Percentiles rank a stretch among this genome's conserved stretches.
Conservation (phyloP, 2,888 invertebrate species). For the Actias luna region DNA sequence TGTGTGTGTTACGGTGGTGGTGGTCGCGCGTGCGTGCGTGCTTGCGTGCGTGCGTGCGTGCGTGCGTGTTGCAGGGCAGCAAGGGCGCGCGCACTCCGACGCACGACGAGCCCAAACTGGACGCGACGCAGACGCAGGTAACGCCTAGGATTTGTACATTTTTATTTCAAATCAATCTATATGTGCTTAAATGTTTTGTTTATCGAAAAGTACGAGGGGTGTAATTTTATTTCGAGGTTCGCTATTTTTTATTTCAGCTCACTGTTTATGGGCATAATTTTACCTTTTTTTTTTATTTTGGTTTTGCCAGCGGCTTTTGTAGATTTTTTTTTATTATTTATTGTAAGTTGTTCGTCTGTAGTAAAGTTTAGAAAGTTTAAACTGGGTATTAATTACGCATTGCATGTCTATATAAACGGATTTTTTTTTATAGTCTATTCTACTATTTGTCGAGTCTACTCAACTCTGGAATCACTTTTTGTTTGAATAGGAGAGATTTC, state of each 20-base stretch:
- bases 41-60: constrained; percentile 44
- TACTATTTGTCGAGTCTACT: not conserved
- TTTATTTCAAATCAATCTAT: not conserved
- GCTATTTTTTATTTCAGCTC: too few relatives aligned
- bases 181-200: not conserved
- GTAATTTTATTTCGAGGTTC: too few relatives aligned
- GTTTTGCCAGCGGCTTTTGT: not conserved
- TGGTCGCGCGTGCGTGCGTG: constrained; percentile 40
- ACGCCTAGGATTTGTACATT: constrained; percentile 13
- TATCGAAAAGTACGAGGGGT: not conserved
- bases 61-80: constrained; percentile 74
- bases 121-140: constrained; percentile 50
- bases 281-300: not conserved
- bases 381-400: not conserved
- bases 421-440: not conserved
- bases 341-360: too few relatives aligned
- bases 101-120: constrained; percentile 59
- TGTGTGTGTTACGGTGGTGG: constrained; percentile 61
- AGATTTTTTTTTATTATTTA: not conserved
- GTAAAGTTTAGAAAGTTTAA: too few relatives aligned
- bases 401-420: not conserved
- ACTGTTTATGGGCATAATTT: not conserved
- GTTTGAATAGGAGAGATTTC: too few relatives aligned
- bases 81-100: constrained; percentile 69
- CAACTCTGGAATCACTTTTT: not conserved